Evolutionary conservation across 2,888 invertebrate species (phyloP).

Genomic region (Leptopterna dolabrata): DNA sequence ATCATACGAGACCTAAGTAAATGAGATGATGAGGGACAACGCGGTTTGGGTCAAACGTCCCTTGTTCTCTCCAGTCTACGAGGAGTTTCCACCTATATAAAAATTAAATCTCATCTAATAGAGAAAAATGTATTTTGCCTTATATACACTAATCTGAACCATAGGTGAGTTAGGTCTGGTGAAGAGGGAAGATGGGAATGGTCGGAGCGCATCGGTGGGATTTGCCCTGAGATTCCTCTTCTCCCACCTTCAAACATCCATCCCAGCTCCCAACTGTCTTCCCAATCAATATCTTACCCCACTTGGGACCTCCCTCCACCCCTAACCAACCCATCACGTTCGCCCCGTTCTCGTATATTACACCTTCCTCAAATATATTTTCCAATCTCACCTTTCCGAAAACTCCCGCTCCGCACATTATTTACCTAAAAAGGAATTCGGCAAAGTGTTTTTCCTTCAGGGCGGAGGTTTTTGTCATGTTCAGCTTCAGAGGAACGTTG

Average conservation of each 20-base stretch:
- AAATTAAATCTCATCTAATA: no score
- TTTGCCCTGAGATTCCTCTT: not conserved
- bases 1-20: no score
- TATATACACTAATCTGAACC: no score
- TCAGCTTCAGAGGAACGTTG: not conserved
- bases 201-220: not conserved
- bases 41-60: no score
- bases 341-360: not conserved
- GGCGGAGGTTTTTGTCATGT: not conserved
- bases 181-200: no score
- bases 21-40: no score
- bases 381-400: not conserved
- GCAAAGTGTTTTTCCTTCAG: not conserved
- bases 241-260: constrained; percentile 43
- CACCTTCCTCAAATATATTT: not conserved
- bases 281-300: constrained; percentile 47
- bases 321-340: not conserved
- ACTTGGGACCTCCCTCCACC: not conserved
- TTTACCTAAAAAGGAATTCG: not conserved
- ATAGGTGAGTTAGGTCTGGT: no score
- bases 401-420: not conserved
- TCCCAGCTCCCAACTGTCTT: constrained; percentile 43
- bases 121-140: no score
- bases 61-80: no score
- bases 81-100: no score